phyloP scores from a whole-genome alignment of 1,140 invertebrate species.

The Zophobas morio region DNA sequence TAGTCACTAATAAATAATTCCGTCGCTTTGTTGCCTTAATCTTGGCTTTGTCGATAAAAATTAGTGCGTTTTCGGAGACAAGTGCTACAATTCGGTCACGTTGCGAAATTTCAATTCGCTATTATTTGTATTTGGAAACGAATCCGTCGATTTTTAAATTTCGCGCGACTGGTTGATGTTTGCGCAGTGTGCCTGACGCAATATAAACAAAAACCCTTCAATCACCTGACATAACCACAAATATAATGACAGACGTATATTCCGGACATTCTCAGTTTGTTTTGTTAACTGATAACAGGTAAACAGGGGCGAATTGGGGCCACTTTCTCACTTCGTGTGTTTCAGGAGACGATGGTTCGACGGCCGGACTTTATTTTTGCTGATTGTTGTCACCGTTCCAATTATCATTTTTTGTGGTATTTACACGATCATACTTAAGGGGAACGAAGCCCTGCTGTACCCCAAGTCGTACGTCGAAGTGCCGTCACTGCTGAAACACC shows the following conservation, averaged over 20 bases:
- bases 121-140: no score
- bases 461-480: slow-evolving; percentile 49
- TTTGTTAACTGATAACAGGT: slow-evolving; percentile 30
- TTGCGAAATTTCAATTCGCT: no score
- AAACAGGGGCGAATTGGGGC: background rate
- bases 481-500: slow-evolving; percentile 32
- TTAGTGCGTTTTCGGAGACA: background rate
- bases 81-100: background rate
- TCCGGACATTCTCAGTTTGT: slow-evolving; percentile 26
- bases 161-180: background rate
- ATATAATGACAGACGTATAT: slow-evolving; percentile 32
- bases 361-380: slow-evolving; percentile 46
- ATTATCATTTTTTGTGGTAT: slow-evolving; percentile 56
- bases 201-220: background rate
- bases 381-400: slow-evolving; percentile 53
- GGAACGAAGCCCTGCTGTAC: slow-evolving; percentile 54
- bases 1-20: background rate
- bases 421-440: slow-evolving; percentile 57
- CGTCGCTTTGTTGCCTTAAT: background rate
- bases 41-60: background rate
- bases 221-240: slow-evolving; percentile 23
- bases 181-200: background rate
- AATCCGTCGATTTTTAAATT: background rate
- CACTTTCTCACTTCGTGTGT: background rate
- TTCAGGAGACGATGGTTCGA: slow-evolving; percentile 34